Conservation (phyloP, 2,797 vertebrate genomes). For the Cyclura pinguis region DNA sequence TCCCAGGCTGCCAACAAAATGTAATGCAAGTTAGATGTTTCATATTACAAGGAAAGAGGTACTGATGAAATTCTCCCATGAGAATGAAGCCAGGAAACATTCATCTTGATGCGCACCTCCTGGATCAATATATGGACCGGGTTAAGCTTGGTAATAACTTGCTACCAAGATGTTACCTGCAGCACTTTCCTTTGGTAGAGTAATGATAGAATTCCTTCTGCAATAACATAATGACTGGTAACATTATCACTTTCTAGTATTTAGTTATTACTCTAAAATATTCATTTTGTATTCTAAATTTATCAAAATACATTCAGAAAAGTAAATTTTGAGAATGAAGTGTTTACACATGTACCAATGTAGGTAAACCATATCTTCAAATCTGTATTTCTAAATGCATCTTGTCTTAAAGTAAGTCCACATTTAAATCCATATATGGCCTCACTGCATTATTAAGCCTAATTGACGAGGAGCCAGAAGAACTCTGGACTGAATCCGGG, state of each 20-base stretch:
- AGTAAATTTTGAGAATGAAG: neutral
- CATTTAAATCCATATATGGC: too few relatives aligned
- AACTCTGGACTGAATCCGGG: too few relatives aligned
- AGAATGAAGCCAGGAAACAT: neutral
- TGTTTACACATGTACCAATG: neutral
- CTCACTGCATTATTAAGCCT: too few relatives aligned
- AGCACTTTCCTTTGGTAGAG: too few relatives aligned
- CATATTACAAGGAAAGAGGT: conserved; percentile 6
- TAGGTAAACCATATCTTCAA: too few relatives aligned
- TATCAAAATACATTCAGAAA: neutral
- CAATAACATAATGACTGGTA: too few relatives aligned
- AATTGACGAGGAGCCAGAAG: too few relatives aligned
- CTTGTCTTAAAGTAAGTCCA: too few relatives aligned
- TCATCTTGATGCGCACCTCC: neutral
- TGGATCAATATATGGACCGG: neutral
- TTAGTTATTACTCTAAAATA: too few relatives aligned
- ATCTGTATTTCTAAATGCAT: too few relatives aligned
- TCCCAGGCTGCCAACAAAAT: conserved; percentile 17
- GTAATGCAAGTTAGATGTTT: conserved; percentile 38
- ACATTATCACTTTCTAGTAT: too few relatives aligned
- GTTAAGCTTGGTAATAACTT: neutral
- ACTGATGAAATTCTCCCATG: conserved; percentile 35
- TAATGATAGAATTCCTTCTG: too few relatives aligned
- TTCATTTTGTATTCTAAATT: neutral
- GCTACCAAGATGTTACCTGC: neutral